phyloP scores from a whole-genome alignment of 2,797 vertebrate genomes.

The Peromyscus aztecus region DNA sequence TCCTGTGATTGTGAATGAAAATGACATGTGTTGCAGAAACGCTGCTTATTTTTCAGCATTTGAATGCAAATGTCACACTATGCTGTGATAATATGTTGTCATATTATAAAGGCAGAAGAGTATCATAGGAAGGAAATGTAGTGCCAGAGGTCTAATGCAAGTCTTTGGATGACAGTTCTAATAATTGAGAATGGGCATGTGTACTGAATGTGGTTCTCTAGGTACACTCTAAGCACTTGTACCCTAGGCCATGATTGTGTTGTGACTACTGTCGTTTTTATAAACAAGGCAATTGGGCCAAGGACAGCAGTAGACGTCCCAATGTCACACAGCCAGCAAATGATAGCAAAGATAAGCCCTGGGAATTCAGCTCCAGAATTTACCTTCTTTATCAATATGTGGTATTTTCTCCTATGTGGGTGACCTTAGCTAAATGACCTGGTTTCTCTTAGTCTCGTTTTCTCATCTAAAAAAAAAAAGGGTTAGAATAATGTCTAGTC shows the following conservation, averaged over 20 bases:
- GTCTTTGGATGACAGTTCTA: not conserved
- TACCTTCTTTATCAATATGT: not conserved
- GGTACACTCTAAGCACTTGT: not conserved
- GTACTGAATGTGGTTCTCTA: not conserved
- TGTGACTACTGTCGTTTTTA: not conserved
- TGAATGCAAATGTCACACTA: conserved; percentile 33
- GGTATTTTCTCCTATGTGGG: not conserved
- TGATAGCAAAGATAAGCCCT: not conserved
- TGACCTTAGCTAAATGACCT: conserved; percentile 14
- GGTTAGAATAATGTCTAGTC: not conserved
- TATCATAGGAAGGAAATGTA: not conserved
- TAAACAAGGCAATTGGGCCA: not conserved
- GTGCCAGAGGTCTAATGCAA: not conserved
- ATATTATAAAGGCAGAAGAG: not conserved
- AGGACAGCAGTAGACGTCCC: not conserved
- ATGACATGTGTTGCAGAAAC: not conserved
- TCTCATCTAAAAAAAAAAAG: conserved; percentile 31
- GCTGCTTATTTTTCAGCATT: not conserved
- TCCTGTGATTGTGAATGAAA: conserved; percentile 30
- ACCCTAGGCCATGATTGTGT: not conserved
- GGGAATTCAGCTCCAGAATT: not conserved
- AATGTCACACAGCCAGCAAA: not conserved
- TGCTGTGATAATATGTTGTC: not conserved
- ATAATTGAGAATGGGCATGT: not conserved
- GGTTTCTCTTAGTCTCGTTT: not conserved